Base-by-base conservation (phyloP, 1,140 invertebrate species). In the Aradophagus sp. region DNA sequence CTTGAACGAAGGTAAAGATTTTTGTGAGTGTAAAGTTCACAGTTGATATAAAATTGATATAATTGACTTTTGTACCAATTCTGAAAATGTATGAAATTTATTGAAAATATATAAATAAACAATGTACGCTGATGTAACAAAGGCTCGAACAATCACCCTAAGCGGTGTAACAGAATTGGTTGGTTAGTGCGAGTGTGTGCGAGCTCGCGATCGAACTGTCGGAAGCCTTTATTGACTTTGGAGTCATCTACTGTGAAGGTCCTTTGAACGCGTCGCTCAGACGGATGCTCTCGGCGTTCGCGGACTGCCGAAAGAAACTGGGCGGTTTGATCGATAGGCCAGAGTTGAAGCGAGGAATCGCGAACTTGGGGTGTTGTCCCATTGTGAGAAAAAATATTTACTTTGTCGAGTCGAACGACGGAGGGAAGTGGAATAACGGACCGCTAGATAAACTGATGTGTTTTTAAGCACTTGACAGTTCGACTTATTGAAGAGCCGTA, bases 241-340 rank as follows among this genome's bases (percentile, higher is more conserved):
- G 32, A 55, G 53, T n/a, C 55, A 36, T 23, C 55, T 35, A 42
- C 26, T 36, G 20, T 26, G 35, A 48, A 39, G 32, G 41, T 53
- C 29, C 55, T 59, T 53, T 55, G 47, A 68, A 41, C 19, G n/a
- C 32, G 31, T 13, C 34, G 17, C 15, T 26, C 19, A 45, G 34
- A 32, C 47, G 31, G 42, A 61, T 15, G 48, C 14, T 38, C 12
- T 19, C 42, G 6, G 31, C 39, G 19, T 42, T 42, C 48, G 31
- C 34, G 16, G n/a, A 11, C 16, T 26, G 14, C 1, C 14, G 34
- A 23, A 67, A 77, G 45, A 68, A 76, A 29, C 44, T 48, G 59
- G 69, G 45, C 35, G 73, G 68, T 44, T 39, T 75, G 77, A 79
- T 79, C 77, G 76, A 78, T 78, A 74, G 69, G 52, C 56, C 29